These are phyloP conservation scores for Selenia dentaria DNA, from an alignment of 2,888 invertebrate species.

Conservation along the genomic window DNA sequence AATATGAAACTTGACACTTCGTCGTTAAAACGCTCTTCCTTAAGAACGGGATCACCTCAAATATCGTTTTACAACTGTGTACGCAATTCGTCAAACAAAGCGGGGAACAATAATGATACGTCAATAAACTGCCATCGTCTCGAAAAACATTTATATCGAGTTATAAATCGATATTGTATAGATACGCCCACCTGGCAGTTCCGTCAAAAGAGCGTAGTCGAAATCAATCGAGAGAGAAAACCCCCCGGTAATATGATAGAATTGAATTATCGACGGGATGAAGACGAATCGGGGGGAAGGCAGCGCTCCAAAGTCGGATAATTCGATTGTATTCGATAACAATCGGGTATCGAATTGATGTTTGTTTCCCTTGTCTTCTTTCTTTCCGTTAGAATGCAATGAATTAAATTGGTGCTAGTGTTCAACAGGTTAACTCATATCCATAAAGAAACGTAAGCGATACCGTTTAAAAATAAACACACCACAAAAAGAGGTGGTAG, in stretches of 20 bases:
- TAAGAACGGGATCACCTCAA: background rate
- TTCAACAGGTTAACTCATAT: constrained; percentile 56
- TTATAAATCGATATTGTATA: constrained; percentile 25
- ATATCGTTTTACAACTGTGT: constrained; percentile 15
- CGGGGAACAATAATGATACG: constrained; percentile 13
- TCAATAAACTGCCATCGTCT: constrained; percentile 6
- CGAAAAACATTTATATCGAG: constrained; percentile 22
- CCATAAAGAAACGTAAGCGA: no score
- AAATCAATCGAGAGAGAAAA: constrained; percentile 78
- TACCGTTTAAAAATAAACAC: no score
- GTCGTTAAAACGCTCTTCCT: background rate
- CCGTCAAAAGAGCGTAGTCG: constrained; percentile 33
- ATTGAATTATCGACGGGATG: constrained; percentile 80
- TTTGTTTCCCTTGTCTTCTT: constrained; percentile 47
- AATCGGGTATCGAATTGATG: constrained; percentile 67
- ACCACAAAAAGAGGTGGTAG: no score
- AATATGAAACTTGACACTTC: constrained; percentile 2
- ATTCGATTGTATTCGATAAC: constrained; percentile 80
- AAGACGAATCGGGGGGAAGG: constrained; percentile 58
- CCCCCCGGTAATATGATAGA: constrained; percentile 74
- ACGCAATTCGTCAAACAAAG: constrained; percentile 16
- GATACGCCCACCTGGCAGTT: constrained; percentile 22
- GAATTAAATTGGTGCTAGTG: constrained; percentile 57
- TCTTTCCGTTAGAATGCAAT: constrained; percentile 45
- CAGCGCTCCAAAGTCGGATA: constrained; percentile 54